A percentile compares a stretch with the other conserved stretches of the same genome.
Evolutionary conservation across 2,113 vertebrate genomes (phyloP).

Genomic region (Rhinogobius similis): DNA sequence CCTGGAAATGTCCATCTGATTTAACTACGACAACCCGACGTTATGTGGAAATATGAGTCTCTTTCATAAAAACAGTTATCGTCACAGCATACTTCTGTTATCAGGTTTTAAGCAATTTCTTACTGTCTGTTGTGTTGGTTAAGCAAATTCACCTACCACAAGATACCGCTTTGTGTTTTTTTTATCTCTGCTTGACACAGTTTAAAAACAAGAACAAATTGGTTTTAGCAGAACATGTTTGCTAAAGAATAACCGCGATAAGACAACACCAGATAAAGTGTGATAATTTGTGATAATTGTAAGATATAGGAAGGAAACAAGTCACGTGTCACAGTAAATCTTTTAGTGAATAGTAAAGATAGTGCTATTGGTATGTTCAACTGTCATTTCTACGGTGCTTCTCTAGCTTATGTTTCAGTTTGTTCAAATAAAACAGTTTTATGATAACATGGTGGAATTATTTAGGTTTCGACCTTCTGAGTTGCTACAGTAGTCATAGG

Average conservation of each 20-base stretch:
- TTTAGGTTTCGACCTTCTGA: too few species aligned
- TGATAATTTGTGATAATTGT: conserved; percentile 20
- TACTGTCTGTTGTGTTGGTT: neutral
- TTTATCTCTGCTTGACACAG: conserved; percentile 9
- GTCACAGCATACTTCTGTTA: too few species aligned
- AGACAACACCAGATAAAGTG: conserved; percentile 38
- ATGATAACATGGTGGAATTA: too few species aligned
- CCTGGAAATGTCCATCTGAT: neutral
- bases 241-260: conserved; percentile 33
- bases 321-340: conserved; percentile 5
- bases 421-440: too few species aligned
- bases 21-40: neutral
- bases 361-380: too few species aligned
- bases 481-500: too few species aligned
- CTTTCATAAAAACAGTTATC: neutral
- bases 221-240: conserved; percentile 4
- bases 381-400: neutral
- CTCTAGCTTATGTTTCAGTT: neutral
- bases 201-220: conserved; percentile 22
- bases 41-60: neutral
- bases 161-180: too few species aligned
- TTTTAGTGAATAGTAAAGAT: neutral
- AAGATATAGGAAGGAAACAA: conserved; percentile 28
- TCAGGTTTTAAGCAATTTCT: neutral
- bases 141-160: neutral